Conservation (phyloP, 2,888 invertebrate genomes). For the Nemapogon koenigi region DNA sequence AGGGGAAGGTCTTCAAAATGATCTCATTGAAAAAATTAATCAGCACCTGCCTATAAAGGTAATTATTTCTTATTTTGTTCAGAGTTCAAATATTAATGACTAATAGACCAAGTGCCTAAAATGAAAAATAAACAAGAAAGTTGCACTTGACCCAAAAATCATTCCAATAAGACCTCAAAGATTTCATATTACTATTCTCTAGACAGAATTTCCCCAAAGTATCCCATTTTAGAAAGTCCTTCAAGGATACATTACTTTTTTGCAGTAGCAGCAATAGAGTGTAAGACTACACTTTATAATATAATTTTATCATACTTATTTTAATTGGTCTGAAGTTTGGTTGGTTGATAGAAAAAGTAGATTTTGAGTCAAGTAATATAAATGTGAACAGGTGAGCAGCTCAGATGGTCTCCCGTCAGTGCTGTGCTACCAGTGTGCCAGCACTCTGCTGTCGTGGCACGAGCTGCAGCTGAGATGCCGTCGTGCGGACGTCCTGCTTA, state of each 20-base stretch:
- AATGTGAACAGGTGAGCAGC: constrained; percentile 39
- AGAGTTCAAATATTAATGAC: no score
- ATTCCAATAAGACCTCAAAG: no score
- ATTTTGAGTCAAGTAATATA: background rate
- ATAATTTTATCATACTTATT: no score
- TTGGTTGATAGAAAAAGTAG: no score
- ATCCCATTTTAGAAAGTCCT: background rate
- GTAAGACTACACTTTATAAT: no score
- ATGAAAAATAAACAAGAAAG: no score
- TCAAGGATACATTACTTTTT: background rate
- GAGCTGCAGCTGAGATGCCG: constrained; percentile 62
- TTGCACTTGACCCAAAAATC: no score
- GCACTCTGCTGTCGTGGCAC: constrained; percentile 70
- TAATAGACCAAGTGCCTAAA: no score
- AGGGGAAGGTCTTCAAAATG: constrained; percentile 66
- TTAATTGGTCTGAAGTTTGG: no score
- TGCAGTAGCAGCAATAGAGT: no score
- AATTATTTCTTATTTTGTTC: no score
- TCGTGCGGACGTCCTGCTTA: constrained; percentile 56
- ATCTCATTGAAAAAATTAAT: constrained; percentile 67
- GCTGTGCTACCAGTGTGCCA: constrained; percentile 70
- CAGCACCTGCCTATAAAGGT: constrained; percentile 70
- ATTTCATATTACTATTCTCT: no score
- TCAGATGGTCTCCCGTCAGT: constrained; percentile 63
- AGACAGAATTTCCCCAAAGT: background rate